Evolutionary conservation across 2,888 invertebrate species (phyloP).

Genomic region (Pegoplata infirma): DNA sequence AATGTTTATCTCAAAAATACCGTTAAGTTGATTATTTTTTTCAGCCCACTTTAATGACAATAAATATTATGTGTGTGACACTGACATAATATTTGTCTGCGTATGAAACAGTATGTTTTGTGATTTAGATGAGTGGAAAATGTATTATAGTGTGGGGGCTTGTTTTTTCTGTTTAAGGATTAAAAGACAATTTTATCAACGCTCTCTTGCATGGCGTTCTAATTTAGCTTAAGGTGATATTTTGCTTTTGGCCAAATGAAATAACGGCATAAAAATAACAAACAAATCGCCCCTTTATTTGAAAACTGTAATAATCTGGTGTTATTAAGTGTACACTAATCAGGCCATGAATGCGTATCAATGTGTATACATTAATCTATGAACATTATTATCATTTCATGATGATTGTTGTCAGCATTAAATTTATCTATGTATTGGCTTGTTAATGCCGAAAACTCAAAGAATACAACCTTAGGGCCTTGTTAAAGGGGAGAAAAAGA

Average conservation of each 20-base stretch:
- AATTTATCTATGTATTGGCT: constrained; percentile 16
- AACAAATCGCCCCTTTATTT: not conserved
- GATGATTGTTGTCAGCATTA: constrained; percentile 30
- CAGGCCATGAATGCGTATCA: too few species aligned
- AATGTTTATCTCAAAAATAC: too few species aligned
- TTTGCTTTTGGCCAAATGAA: not conserved
- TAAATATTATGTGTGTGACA: too few species aligned
- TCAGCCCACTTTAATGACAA: too few species aligned
- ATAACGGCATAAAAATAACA: not conserved
- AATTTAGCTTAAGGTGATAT: constrained; percentile 21
- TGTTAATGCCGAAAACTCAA: not conserved
- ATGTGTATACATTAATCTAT: constrained; percentile 21
- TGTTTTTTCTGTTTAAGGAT: constrained; percentile 20
- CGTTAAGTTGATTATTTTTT: too few species aligned
- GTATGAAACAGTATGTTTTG: too few species aligned
- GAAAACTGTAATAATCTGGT: not conserved
- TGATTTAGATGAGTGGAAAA: too few species aligned
- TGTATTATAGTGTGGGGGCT: too few species aligned
- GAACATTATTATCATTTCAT: constrained; percentile 39
- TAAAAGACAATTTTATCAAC: constrained; percentile 8
- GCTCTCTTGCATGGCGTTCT: not conserved
- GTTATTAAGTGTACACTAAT: too few species aligned
- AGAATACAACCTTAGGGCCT: not conserved
- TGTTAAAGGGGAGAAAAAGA: not conserved
- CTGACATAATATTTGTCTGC: too few species aligned